Base-by-base conservation (phyloP, 1,140 invertebrate genomes). In the Diorhabda elongata region DNA sequence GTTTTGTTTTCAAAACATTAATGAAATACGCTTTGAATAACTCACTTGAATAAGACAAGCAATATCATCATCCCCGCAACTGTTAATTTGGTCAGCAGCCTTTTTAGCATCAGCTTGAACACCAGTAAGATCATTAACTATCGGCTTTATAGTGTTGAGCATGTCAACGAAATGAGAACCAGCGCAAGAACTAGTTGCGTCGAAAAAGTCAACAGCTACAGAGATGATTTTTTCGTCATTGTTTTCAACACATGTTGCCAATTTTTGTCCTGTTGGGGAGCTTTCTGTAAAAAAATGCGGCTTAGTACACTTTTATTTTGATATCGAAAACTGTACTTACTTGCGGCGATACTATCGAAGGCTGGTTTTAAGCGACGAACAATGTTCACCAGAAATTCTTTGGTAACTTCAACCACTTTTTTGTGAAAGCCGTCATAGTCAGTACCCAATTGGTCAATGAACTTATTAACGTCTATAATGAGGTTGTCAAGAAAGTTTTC, bases 21-120 rank as follows among this genome's bases (percentile, higher is more conserved):
- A 26, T 26, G 26, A 26, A 26, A 26, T 26, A 26, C 26, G 26
- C 26, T 26, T 26, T 26, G 26, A 60, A 41, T 6, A 41, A 60
- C 8, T n/a, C 41, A 60, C 41, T 60, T 6, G 26, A 8, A 9
- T 8, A 41, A n/a, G 6, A 2, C 41, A 41, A 60, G 41, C 6
- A 2, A 44, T 42, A 2, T 52, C 26, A 52, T 52, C 6, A 44
- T 47, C 26, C 2, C 42, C 11, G 43, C 60, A 62, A 52, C 11
- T 4, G 11, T 44, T 61, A 11, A 56, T 52, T 68, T 61, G 47
- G 3, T 59, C 47, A 62, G 56, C 58, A 26, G 66, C 59, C 8
- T 42, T 42, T 42, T 59, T 68, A 43, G 44, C 66, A 3, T 67
- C 66, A 43, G 61, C 43, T 11, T 59, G 8, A 43, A 58, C 9